Conservation (phyloP, 2,888 invertebrate species). For the Podabrus alpinus region DNA sequence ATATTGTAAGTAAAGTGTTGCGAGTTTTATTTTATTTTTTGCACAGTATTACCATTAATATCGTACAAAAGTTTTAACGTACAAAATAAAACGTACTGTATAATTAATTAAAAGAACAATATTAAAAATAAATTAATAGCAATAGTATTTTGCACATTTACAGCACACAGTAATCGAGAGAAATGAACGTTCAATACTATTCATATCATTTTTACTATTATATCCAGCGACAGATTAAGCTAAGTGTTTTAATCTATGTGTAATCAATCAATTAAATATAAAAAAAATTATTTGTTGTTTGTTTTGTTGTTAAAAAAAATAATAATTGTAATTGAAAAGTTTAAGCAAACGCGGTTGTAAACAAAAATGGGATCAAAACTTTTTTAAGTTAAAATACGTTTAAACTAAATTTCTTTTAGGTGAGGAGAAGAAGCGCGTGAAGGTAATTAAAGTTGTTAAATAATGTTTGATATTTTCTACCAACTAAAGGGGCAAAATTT, state of each 20-base stretch:
- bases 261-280: slow-evolving; percentile 14
- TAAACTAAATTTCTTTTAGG: neutral
- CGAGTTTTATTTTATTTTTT: slow-evolving; percentile 19
- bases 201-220: slow-evolving; percentile 27
- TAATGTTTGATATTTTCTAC: neutral
- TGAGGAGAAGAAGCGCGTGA: neutral
- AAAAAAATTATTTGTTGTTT: slow-evolving; percentile 4
- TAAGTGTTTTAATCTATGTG: slow-evolving; percentile 23
- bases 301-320: slow-evolving; percentile 18
- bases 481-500: neutral
- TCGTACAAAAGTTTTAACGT: slow-evolving; percentile 19
- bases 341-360: slow-evolving; percentile 12
- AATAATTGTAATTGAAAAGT: slow-evolving; percentile 19
- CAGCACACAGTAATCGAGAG: slow-evolving; percentile 13
- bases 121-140: neutral
- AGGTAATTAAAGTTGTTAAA: neutral
- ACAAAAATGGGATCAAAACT: neutral
- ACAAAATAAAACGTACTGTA: slow-evolving; percentile 17
- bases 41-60: slow-evolving; percentile 26
- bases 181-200: slow-evolving; percentile 16
- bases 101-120: slow-evolving; percentile 2
- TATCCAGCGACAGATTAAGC: slow-evolving; percentile 19
- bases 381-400: neutral
- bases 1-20: slow-evolving; percentile 14
- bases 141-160: slow-evolving; percentile 18